Conservation (phyloP, 2,113 vertebrate species). For the Otus sunia region DNA sequence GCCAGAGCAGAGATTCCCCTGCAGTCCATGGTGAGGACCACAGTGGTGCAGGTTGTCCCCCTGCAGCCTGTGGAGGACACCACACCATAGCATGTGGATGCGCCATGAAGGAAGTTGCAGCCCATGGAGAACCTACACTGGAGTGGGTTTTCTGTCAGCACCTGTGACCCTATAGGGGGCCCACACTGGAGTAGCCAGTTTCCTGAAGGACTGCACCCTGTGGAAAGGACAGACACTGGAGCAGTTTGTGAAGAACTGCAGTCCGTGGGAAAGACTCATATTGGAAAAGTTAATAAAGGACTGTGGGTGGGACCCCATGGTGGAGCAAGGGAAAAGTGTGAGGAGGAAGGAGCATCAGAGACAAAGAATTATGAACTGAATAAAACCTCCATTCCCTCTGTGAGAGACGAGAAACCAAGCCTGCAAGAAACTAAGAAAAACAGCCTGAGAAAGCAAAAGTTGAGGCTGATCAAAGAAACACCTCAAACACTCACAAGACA, state of each 20-base stretch:
- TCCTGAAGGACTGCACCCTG: not conserved
- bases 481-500: no score
- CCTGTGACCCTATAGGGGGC: not conserved
- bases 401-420: no score
- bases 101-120: not conserved
- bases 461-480: no score
- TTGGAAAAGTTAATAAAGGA: not conserved
- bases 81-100: not conserved
- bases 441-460: no score
- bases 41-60: not conserved
- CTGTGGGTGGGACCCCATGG: rapidly evolving
- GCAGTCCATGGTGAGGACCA: not conserved
- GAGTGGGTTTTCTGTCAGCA: not conserved
- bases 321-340: no score
- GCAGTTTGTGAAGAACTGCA: not conserved
- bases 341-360: not conserved
- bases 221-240: not conserved
- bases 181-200: not conserved
- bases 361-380: not conserved
- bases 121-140: not conserved
- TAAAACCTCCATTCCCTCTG: not conserved
- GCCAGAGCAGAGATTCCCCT: not conserved
- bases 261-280: not conserved
- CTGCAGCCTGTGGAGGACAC: not conserved
- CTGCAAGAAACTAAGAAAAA: no score